Evolutionary conservation across 2,113 vertebrate species (phyloP), one percentile per base, ranked within the genome.

Genomic region (Ginglymostoma cirratum): DNA sequence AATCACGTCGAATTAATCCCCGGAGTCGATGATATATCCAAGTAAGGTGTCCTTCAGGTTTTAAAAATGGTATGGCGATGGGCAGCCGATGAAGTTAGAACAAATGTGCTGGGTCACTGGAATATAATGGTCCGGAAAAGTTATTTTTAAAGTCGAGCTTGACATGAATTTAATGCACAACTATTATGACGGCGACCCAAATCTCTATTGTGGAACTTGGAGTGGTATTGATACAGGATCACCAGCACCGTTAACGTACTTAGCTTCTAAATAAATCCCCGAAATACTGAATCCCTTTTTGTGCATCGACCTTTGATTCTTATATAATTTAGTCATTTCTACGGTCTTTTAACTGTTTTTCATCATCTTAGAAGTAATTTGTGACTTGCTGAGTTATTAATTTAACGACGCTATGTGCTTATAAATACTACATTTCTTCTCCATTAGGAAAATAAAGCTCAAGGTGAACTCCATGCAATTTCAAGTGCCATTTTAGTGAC

Each of bases 281-380:
- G 34, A 90, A 55, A 90, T 93, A 23, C 19, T 38, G 15, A 93
- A 93, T 93, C 38, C 85, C 89, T 66, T 66, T 34, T 66, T n/a
- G 14, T 83, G 21, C 38, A 17, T 66, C 21, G 89, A 67, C n/a
- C 19, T 2, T 83, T 83, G 80, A 83, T 83, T 83, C 19, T 38
- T 42, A 5, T 80, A 38, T 38, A 38, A 21, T 67, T 93, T 66
- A n/a, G 34, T 66, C 61, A 67, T 97, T 30, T n/a, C 21, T 98
- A 96, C 97, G 97, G 97, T 97, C 61, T 17, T 42, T 42, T 52
- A 23, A n/a, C 38, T 70, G 52, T 52, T 70, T 70, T 48, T 19
- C 34, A 52, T 52, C 48, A 66, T 65, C 80, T 83, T 42, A 15
- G 23, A 61, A 52, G 30, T 5, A 95, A 19, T 24, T 30, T 95